Percentiles rank a stretch among this genome's conserved stretches.
phyloP scores from a whole-genome alignment of 2,113 vertebrate species.

The Neodon shergylaensis region DNA sequence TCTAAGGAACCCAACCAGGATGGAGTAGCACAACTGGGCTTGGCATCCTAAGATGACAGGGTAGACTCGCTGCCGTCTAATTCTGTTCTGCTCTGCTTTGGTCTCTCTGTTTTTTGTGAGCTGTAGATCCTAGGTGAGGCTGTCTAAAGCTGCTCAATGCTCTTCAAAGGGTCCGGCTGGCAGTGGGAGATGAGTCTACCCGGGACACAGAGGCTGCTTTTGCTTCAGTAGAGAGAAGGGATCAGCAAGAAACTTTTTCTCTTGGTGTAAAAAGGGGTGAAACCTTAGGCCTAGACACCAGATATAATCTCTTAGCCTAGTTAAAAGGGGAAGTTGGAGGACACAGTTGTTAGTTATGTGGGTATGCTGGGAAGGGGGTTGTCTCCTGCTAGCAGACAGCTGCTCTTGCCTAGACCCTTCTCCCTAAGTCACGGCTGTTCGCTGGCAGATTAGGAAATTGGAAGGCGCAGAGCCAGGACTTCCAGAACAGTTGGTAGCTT shows the following conservation, averaged over 20 bases:
- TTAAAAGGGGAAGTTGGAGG: neutral
- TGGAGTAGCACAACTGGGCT: neutral
- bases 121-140: neutral
- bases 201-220: neutral
- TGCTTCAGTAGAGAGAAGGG: neutral
- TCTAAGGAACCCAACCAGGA: neutral
- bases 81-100: neutral
- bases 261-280: neutral
- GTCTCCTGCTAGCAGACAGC: neutral
- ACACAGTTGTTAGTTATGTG: neutral
- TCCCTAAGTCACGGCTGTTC: neutral
- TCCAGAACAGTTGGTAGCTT: neutral
- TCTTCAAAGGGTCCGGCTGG: neutral
- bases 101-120: neutral
- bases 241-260: neutral
- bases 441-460: neutral
- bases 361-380: neutral
- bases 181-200: neutral
- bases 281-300: neutral
- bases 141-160: neutral
- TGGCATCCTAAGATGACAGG: neutral
- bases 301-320: neutral
- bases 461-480: neutral
- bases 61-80: neutral
- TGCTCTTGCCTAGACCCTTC: neutral